phyloP scores from a whole-genome alignment of 2,888 invertebrate genomes.

The Nymphalis urticae region DNA sequence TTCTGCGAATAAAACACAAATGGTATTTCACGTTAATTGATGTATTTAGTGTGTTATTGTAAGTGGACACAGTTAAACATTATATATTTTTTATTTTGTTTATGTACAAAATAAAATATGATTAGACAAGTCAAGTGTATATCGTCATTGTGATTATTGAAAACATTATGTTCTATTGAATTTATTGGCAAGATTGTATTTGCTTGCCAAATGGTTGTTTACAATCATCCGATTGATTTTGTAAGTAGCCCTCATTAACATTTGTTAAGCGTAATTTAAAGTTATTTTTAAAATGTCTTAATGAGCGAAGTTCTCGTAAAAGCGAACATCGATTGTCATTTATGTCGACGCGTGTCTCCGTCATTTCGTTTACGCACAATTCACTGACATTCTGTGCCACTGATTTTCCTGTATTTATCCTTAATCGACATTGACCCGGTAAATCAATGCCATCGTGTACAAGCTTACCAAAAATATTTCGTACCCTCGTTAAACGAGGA shows the following conservation, averaged over 20 bases:
- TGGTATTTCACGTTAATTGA: constrained; percentile 17
- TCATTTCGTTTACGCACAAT: constrained; percentile 46
- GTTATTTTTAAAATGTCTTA: constrained; percentile 1
- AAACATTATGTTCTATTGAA: constrained; percentile 40
- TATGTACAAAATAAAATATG: too few species aligned
- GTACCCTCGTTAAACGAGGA: constrained; percentile 54
- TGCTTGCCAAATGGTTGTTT: constrained; percentile 34
- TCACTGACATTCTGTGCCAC: constrained; percentile 47
- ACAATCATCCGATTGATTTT: constrained; percentile 31
- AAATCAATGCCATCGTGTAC: constrained; percentile 61
- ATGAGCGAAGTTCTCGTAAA: constrained; percentile 12
- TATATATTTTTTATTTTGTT: not conserved
- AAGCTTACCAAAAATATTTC: constrained; percentile 43
- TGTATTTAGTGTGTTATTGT: constrained; percentile 11
- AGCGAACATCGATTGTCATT: constrained; percentile 45
- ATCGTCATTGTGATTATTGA: constrained; percentile 45
- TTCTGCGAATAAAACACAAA: constrained; percentile 7
- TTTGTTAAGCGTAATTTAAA: not conserved
- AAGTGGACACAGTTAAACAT: not conserved
- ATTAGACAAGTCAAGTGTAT: constrained; percentile 63
- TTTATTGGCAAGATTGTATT: constrained; percentile 32
- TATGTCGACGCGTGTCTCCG: constrained; percentile 48
- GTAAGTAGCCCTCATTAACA: not conserved
- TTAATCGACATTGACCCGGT: constrained; percentile 68
- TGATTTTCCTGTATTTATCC: constrained; percentile 55